Conservation (phyloP, 92 coral and sea anemone genomes). For the Blastomussa wellsi region DNA sequence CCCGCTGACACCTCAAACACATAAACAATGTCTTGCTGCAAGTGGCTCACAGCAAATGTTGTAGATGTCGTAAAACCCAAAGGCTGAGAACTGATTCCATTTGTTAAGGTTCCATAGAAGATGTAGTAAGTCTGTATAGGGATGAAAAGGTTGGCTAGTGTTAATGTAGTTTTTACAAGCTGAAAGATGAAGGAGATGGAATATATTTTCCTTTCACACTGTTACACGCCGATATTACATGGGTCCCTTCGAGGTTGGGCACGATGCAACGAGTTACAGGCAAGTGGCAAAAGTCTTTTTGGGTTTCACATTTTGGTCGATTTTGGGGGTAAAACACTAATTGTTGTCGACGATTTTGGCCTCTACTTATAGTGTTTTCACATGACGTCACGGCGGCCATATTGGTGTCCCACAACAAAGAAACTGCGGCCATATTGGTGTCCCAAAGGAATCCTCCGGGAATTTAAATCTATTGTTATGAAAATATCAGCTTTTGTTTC, state of each 20-base stretch:
- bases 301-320: too few species aligned
- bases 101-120: conserved; percentile 24
- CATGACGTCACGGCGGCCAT: too few species aligned
- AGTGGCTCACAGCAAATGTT: conserved; percentile 1
- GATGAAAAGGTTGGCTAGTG: neutral
- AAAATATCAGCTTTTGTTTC: too few species aligned
- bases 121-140: conserved; percentile 41
- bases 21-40: conserved; percentile 23
- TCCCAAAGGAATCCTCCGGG: too few species aligned
- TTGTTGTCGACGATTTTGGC: too few species aligned
- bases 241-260: neutral
- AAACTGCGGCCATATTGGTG: too few species aligned
- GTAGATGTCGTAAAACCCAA: neutral
- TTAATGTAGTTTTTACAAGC: neutral
- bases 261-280: too few species aligned
- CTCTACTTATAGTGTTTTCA: too few species aligned
- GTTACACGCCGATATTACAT: neutral
- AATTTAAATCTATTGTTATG: too few species aligned
- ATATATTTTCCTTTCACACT: neutral
- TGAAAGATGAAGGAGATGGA: neutral
- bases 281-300: too few species aligned
- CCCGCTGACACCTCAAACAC: conserved; percentile 56
- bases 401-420: too few species aligned
- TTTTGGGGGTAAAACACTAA: too few species aligned
- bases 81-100: conserved; percentile 20